Percentiles rank a stretch among this genome's conserved stretches.
Evolutionary conservation across 2,888 invertebrate genomes (phyloP).

Genomic region (Oxystoma pomonae): DNA sequence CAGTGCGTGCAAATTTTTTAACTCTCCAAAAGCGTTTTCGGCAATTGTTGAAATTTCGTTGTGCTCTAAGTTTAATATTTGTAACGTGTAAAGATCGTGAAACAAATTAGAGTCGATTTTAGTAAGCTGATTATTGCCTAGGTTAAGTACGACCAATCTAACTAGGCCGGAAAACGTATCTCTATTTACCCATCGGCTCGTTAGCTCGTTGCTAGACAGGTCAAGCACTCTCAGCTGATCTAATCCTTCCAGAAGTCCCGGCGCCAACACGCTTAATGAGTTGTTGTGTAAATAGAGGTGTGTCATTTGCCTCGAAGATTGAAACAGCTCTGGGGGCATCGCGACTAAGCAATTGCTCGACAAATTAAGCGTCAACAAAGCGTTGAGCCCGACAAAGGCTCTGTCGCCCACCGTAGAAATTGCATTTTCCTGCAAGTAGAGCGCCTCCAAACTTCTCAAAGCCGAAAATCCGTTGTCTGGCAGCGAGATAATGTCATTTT

Average conservation of each 20-base stretch:
- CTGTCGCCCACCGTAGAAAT: constrained; percentile 70
- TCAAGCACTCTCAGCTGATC: constrained; percentile 71
- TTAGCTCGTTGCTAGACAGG: constrained; percentile 68
- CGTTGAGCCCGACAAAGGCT: constrained; percentile 66
- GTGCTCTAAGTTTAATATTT: constrained; percentile 68
- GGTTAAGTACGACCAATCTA: constrained; percentile 68
- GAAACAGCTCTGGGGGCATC: constrained; percentile 74
- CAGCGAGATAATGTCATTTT: constrained; percentile 67
- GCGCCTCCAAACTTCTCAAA: constrained; percentile 62
- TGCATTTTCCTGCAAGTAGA: constrained; percentile 73
- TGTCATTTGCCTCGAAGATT: constrained; percentile 65
- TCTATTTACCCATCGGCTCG: constrained; percentile 73
- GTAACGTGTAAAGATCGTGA: constrained; percentile 69
- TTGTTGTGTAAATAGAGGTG: constrained; percentile 76
- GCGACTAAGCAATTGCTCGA: constrained; percentile 75
- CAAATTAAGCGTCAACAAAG: constrained; percentile 69
- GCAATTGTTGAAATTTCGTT: constrained; percentile 67
- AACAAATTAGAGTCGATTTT: constrained; percentile 69
- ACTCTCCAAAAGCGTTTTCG: constrained; percentile 69
- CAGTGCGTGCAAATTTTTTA: constrained; percentile 73
- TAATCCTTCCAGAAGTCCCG: constrained; percentile 68
- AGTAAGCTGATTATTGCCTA: constrained; percentile 68
- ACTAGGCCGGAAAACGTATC: constrained; percentile 73
- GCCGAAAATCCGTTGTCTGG: constrained; percentile 69
- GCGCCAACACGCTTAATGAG: constrained; percentile 68